Evolutionary conservation across 2,113 vertebrate species (phyloP).

Genomic region (Myrmophylax atrothorax): DNA sequence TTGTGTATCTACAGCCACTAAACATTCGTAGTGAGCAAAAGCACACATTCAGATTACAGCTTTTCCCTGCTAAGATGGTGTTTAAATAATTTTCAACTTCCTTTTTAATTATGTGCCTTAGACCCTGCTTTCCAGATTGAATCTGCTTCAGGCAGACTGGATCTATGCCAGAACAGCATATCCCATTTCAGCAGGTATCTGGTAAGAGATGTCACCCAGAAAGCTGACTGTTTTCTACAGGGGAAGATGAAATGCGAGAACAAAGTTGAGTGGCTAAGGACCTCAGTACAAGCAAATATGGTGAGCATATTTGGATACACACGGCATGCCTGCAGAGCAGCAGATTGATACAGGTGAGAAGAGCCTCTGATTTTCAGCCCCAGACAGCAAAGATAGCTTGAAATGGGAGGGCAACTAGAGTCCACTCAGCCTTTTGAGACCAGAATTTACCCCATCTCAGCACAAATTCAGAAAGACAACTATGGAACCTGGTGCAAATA

Average conservation of each 20-base stretch:
- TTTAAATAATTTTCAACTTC: conserved; percentile 36
- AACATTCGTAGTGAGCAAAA: conserved; percentile 25
- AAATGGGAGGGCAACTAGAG: not conserved
- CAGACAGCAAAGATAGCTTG: not conserved
- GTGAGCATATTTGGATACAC: not conserved
- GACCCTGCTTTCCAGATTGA: not conserved
- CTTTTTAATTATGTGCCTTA: conserved; percentile 14
- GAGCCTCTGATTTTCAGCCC: not conserved
- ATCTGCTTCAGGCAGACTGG: not conserved
- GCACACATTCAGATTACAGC: not conserved
- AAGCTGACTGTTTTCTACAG: not conserved
- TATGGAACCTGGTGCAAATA: not conserved
- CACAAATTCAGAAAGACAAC: not conserved
- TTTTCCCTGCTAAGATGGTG: conserved; percentile 1
- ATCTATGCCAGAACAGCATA: not conserved
- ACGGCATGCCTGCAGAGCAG: not conserved
- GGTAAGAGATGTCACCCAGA: not conserved
- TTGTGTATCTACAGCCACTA: not conserved
- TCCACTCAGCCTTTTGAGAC: not conserved
- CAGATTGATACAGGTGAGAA: not conserved
- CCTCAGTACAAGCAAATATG: not conserved
- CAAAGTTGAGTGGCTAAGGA: not conserved
- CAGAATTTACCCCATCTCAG: not conserved
- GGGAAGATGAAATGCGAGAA: not conserved
- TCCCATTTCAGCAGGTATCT: not conserved